A percentile compares a stretch with the other conserved stretches of the same genome.
Conservation (phyloP, 2,797 vertebrate genomes). For the Smutsia gigantea region DNA sequence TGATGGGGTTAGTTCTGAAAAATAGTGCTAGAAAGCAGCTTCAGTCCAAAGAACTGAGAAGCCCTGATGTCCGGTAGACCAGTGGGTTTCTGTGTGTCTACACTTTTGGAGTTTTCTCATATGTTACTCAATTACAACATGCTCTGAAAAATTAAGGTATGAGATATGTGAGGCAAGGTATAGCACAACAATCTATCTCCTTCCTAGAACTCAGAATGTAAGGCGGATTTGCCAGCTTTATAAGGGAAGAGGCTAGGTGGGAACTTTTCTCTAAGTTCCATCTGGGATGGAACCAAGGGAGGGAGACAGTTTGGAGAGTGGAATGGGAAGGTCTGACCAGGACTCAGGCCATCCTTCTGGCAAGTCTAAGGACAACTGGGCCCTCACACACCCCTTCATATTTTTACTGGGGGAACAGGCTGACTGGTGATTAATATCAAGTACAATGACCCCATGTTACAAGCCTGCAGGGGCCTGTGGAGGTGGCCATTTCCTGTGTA, state of each 20-base stretch:
- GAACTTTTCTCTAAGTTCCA: constrained; percentile 27
- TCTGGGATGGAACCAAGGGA: background rate
- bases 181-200: background rate
- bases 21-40: constrained; percentile 64
- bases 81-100: constrained; percentile 43
- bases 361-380: background rate
- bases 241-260: constrained; percentile 44
- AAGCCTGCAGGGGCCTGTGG: constrained; percentile 87
- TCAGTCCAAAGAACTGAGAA: constrained; percentile 19
- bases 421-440: constrained; percentile 88
- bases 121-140: constrained; percentile 38
- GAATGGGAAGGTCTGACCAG: background rate
- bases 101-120: constrained; percentile 34
- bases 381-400: constrained; percentile 67
- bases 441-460: constrained; percentile 89
- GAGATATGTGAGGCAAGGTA: constrained; percentile 40
- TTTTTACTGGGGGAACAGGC: constrained; percentile 80
- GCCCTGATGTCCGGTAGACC: constrained; percentile 12
- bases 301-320: background rate
- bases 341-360: background rate
- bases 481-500: constrained; percentile 90
- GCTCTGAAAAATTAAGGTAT: constrained; percentile 55
- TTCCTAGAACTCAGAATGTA: constrained; percentile 45
- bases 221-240: constrained; percentile 47
- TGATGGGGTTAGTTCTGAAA: constrained; percentile 71